Evolutionary conservation across 2,888 invertebrate species (phyloP), one percentile per base, ranked within the genome.

Genomic region (Acanthococcus lagerstroemiae): DNA sequence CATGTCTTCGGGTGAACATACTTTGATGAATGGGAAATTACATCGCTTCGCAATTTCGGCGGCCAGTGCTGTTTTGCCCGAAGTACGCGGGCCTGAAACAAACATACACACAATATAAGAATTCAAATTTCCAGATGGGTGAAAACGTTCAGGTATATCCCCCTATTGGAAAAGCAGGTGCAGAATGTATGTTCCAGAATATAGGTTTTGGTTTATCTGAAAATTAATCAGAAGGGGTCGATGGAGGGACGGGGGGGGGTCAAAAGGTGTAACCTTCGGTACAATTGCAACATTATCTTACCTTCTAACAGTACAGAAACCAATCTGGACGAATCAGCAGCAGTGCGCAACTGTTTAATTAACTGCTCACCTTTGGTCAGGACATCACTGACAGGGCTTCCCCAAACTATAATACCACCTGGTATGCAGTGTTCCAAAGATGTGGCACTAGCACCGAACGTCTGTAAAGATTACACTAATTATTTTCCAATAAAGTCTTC

Each of bases 11-110:
- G 95, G 95, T 19, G 92, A 89, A 78, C 92, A 92, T 17, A 94
- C 90, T 81, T 97, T 97, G 69, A 97, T 86, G 79, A 99, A 99
- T 15, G 99, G 99, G 79, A 97, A 97, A 77, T 96, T 95, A 0
- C 97, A 96, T 75, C 88, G 83, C 76, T 93, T 91, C n/a, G 97
- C 95, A 70, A 99, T 82, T 74, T 93, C 87, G 1, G 96, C 96
- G 7, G 97, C 99, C 68, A 99, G 78, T 0, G 96, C 95, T 0
- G 96, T 95, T 79, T 97, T 99, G 55, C 99, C 99, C 67, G 94
- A 85, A 77, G 94, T 94, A 0, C 96, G 95, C 15, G 95, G 88
- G 0, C 96, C 97, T 72, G 50, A 5, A 67, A 66, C n/a, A n/a
- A n/a, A n/a, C 52, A 22, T 17, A 6, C 17, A 52, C 50, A n/a